These are phyloP conservation scores for Pungitius pungitius DNA, from an alignment of 2,113 vertebrate species.

Conservation along the genomic window DNA sequence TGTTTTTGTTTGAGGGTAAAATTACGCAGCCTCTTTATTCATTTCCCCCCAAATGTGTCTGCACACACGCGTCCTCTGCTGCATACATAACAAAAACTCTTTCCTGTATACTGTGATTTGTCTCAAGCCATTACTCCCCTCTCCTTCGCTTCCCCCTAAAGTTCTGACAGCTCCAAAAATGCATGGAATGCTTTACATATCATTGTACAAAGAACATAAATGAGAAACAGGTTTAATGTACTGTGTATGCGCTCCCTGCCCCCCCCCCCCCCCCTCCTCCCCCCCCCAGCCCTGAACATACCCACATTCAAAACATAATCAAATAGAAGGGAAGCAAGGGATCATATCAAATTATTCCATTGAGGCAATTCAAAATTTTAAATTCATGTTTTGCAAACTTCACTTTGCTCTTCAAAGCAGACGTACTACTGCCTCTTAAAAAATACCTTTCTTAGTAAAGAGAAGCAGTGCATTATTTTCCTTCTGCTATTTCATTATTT, in stretches of 20 bases:
- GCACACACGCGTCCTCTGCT: slow-evolving; percentile 57
- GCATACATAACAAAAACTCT: slow-evolving; percentile 72
- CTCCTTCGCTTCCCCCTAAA: slow-evolving; percentile 20
- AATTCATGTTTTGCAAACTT: slow-evolving; percentile 7
- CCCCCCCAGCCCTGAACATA: neutral
- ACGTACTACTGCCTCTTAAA: slow-evolving; percentile 55
- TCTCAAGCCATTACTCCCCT: slow-evolving; percentile 64
- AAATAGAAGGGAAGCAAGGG: slow-evolving; percentile 18
- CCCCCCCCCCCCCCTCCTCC: neutral
- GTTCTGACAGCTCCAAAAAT: slow-evolving; percentile 62
- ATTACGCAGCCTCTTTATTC: slow-evolving; percentile 71
- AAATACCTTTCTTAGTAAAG: slow-evolving; percentile 33
- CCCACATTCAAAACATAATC: slow-evolving; percentile 19
- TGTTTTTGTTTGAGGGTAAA: slow-evolving; percentile 77
- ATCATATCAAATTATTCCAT: slow-evolving; percentile 26
- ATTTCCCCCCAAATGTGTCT: slow-evolving; percentile 65
- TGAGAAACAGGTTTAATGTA: slow-evolving; percentile 52
- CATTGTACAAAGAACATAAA: slow-evolving; percentile 64
- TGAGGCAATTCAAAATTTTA: slow-evolving; percentile 25
- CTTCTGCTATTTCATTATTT: slow-evolving; percentile 50
- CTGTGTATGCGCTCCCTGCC: slow-evolving; percentile 13
- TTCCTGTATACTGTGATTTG: slow-evolving; percentile 80
- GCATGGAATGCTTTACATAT: slow-evolving; percentile 75
- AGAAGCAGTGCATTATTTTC: slow-evolving; percentile 45
- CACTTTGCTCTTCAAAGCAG: slow-evolving; percentile 44